Percentiles rank a stretch among this genome's conserved stretches.
Evolutionary conservation across 2,888 invertebrate species (phyloP).

Genomic region (Macrophya annulata): DNA sequence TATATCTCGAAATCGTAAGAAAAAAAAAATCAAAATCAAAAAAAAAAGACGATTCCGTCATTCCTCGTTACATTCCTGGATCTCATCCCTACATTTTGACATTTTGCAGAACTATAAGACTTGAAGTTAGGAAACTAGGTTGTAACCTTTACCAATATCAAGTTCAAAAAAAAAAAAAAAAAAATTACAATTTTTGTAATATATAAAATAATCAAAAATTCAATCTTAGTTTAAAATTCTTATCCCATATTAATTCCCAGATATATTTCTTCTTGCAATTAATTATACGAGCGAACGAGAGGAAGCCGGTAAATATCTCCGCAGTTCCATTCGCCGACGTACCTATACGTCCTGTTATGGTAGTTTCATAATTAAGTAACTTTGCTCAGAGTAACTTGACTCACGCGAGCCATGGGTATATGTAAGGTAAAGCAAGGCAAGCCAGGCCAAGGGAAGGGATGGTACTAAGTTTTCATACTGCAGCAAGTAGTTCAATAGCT

Average conservation of each 20-base stretch:
- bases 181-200: background rate
- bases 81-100: background rate
- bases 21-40: background rate
- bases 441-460: background rate
- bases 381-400: slow-evolving; percentile 33
- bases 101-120: background rate
- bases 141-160: background rate
- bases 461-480: slow-evolving; percentile 31
- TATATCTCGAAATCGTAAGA: slow-evolving; percentile 36
- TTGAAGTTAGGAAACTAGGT: background rate
- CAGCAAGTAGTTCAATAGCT: slow-evolving; percentile 34
- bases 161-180: background rate
- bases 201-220: background rate
- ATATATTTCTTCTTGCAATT: background rate
- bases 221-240: background rate
- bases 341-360: slow-evolving; percentile 40
- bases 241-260: too few species aligned
- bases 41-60: background rate
- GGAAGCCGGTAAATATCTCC: slow-evolving; percentile 38
- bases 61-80: background rate
- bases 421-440: background rate
- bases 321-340: background rate
- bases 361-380: slow-evolving; percentile 53
- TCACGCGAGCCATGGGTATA: background rate
- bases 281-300: background rate